Evolutionary conservation across 2,888 invertebrate genomes (phyloP).

Genomic region (Strigamia crassipes): DNA sequence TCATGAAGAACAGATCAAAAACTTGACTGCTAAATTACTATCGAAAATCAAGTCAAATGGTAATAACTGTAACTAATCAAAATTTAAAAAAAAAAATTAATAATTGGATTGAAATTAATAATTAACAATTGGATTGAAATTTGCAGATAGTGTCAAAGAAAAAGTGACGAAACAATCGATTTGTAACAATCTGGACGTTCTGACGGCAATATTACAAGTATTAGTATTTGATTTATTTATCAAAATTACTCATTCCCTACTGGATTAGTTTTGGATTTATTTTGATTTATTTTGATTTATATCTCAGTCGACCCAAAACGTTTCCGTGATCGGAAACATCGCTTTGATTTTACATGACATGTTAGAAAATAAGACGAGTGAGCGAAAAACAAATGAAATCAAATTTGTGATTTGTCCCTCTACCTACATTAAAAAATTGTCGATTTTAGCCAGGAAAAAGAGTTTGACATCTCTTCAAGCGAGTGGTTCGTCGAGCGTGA

Average conservation of each 20-base stretch:
- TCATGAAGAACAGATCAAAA: constrained; percentile 43
- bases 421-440: no score
- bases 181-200: constrained; percentile 7
- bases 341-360: constrained; percentile 38
- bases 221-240: background rate
- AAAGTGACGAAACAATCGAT: background rate
- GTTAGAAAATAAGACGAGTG: constrained; percentile 41
- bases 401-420: no score
- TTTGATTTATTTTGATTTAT: background rate
- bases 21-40: constrained; percentile 16
- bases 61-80: background rate
- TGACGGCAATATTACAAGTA: background rate
- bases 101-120: no score
- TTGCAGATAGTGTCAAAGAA: background rate
- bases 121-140: background rate
- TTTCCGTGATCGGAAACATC: constrained; percentile 1
- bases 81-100: no score
- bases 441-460: background rate
- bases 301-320: background rate
- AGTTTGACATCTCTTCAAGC: constrained; percentile 2
- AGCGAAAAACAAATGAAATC: background rate
- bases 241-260: no score
- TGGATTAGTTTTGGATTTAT: background rate
- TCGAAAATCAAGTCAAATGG: constrained; percentile 25
- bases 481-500: background rate